Base-by-base conservation (phyloP, 2,888 invertebrate species). In the Lasioglossum morio region DNA sequence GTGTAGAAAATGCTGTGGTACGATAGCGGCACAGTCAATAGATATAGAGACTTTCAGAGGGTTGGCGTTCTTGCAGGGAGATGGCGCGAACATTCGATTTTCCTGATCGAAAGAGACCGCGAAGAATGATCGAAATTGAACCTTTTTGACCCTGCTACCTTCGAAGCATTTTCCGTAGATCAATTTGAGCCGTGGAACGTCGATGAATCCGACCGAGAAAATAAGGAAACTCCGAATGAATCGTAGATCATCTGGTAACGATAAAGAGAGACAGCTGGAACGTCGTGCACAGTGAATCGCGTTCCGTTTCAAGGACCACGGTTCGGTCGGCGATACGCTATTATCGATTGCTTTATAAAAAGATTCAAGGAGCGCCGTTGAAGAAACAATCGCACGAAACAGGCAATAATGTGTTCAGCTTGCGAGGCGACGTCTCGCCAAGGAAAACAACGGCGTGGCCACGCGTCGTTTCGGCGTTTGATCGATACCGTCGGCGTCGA, bases 321-420 rank as follows among this genome's bases (percentile, higher is more conserved):
- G 66, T 80, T 80, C 34, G 27, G 77, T 74, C 74, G 43, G 70
- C 46, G 37, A 80, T 74, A 77, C 78, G 43, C 30, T 48, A 8
- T 43, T 84, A 86, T 86, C 85, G 85, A 84, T 86, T 84, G 30
- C 80, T 73, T 84, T 86, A 86, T 86, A 86, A 86, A 86, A 86
- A 86, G 85, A 80, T 85, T 86, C 80, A 85, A 84, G 85, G 80
- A 75, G 63, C 80, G 37, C 34, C 46, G 57, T 27, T 30, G 27
- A 80, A 77, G 73, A 74, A 85, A 85, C 43, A 70, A 66, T 70
- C 63, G 77, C 77, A 66, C 76, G 77, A 80, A 80, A 80, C 70
- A 48, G 57, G 75, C 46, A 66, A 77, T 63, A 85, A 77, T n/a
- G 27, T 53, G 43, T 53, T 63, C n/a, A 46, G 72, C 46, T 27